A percentile compares a stretch with the other conserved stretches of the same genome.
These are phyloP conservation scores for Pseudeuparius sepicola DNA, from an alignment of 2,888 invertebrate species.

Conservation along the genomic window DNA sequence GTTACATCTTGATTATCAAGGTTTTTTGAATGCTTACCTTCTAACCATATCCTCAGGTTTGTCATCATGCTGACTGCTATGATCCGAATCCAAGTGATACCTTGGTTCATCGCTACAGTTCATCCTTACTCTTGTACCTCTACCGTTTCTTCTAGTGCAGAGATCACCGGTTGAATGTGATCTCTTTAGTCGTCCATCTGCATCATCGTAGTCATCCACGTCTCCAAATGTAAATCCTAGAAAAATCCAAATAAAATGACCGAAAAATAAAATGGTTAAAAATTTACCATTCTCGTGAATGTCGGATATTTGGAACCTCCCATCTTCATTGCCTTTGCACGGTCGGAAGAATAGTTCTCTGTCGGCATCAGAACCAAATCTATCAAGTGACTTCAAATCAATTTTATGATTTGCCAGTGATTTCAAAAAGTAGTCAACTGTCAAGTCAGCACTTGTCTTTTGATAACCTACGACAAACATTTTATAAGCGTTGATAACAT, in stretches of 20 bases:
- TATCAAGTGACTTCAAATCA: conserved; percentile 37
- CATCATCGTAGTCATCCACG: conserved; percentile 37
- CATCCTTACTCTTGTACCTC: conserved; percentile 32
- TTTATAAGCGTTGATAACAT: conserved; percentile 6
- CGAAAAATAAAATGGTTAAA: conserved; percentile 2
- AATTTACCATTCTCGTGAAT: conserved; percentile 41
- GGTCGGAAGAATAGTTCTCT: conserved; percentile 37
- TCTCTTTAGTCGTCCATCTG: conserved; percentile 36
- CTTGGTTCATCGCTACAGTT: conserved; percentile 38
- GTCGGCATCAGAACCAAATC: conserved; percentile 31
- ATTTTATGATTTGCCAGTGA: conserved; percentile 42
- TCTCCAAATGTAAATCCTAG: conserved; percentile 34
- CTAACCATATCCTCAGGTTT: conserved; percentile 41
- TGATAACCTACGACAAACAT: conserved; percentile 27
- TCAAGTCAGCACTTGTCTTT: conserved; percentile 41
- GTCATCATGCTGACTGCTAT: conserved; percentile 44
- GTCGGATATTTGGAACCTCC: conserved; percentile 44
- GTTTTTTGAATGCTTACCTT: too few species aligned
- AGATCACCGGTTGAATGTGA: conserved; percentile 45
- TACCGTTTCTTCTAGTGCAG: conserved; percentile 34
- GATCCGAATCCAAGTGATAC: conserved; percentile 44
- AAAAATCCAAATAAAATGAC: too few species aligned
- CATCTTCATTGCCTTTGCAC: conserved; percentile 41
- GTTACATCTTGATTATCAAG: too few species aligned
- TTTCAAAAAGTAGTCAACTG: conserved; percentile 45